phyloP scores from a whole-genome alignment of 2,888 invertebrate species.

The Patella ulyssiponensis region DNA sequence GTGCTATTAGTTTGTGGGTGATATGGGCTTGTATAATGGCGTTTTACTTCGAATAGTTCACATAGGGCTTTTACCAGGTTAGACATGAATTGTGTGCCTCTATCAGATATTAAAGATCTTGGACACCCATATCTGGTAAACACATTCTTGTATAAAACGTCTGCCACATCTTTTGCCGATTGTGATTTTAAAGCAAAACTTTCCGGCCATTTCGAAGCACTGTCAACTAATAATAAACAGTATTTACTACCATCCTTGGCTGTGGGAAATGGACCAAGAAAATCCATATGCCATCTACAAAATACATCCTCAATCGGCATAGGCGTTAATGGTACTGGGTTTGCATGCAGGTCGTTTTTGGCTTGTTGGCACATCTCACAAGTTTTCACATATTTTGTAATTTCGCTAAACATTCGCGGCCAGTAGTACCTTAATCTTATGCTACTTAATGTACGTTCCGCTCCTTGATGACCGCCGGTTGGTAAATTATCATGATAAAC shows the following conservation, averaged over 20 bases:
- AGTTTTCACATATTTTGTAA: slow-evolving; percentile 24
- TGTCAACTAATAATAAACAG: slow-evolving; percentile 18
- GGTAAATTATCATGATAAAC: slow-evolving; percentile 25
- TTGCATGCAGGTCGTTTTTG: slow-evolving; percentile 21
- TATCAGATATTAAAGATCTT: slow-evolving; percentile 30
- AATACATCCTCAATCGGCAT: too few species aligned
- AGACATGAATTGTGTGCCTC: slow-evolving; percentile 36
- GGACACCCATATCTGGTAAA: slow-evolving; percentile 33
- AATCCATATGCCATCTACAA: too few species aligned
- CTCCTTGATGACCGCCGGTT: slow-evolving; percentile 26
- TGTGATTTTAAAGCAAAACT: slow-evolving; percentile 23
- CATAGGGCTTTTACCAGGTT: slow-evolving; percentile 21
- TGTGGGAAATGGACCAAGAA: too few species aligned
- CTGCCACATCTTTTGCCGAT: slow-evolving; percentile 16
- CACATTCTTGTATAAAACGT: slow-evolving; percentile 11
- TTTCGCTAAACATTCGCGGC: slow-evolving; percentile 30
- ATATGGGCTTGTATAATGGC: slow-evolving; percentile 8
- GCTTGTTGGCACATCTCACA: slow-evolving; percentile 32
- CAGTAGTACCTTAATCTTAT: slow-evolving; percentile 30
- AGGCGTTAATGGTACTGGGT: slow-evolving; percentile 31
- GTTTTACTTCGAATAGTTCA: slow-evolving; percentile 15
- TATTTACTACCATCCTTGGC: too few species aligned
- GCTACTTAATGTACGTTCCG: slow-evolving; percentile 16
- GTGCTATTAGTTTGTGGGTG: slow-evolving; percentile 20
- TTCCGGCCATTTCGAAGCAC: slow-evolving; percentile 16